Evolutionary conservation across 64 coral and sea anemone species (phyloP).

Genomic region (Montipora capricornis): DNA sequence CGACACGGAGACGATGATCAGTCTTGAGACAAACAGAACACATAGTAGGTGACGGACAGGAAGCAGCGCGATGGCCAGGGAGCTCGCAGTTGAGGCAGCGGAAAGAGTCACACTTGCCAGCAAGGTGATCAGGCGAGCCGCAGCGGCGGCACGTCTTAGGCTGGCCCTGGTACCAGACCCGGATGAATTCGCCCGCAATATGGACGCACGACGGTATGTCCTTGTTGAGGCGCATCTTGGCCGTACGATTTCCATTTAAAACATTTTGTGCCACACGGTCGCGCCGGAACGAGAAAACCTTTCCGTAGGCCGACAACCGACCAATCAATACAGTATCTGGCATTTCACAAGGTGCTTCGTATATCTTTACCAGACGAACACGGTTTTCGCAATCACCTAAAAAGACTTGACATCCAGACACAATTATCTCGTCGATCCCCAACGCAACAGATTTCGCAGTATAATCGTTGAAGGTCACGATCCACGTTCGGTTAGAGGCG

Average conservation of each 20-base stretch:
- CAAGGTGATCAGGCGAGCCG: neutral
- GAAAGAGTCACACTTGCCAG: neutral
- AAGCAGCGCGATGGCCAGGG: neutral
- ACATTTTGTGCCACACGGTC: neutral
- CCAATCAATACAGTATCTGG: neutral
- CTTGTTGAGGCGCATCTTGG: neutral
- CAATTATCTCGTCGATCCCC: too few species aligned
- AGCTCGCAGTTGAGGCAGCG: neutral
- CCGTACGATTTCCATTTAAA: neutral
- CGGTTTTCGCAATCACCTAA: too few species aligned
- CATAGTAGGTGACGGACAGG: neutral
- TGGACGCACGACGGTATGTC: neutral
- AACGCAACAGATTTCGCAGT: too few species aligned
- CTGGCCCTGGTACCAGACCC: too few species aligned
- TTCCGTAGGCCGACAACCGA: neutral
- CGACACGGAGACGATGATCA: neutral
- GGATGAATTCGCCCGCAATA: neutral
- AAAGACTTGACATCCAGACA: too few species aligned
- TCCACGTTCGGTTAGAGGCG: too few species aligned
- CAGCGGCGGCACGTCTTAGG: neutral
- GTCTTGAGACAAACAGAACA: neutral
- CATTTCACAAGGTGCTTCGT: neutral
- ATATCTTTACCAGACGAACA: too few species aligned
- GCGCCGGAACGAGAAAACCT: neutral
- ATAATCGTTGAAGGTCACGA: too few species aligned